Evolutionary conservation across 2,797 vertebrate genomes (phyloP), one percentile per base, ranked within the genome.

Genomic region (Intellagama lesueurii): DNA sequence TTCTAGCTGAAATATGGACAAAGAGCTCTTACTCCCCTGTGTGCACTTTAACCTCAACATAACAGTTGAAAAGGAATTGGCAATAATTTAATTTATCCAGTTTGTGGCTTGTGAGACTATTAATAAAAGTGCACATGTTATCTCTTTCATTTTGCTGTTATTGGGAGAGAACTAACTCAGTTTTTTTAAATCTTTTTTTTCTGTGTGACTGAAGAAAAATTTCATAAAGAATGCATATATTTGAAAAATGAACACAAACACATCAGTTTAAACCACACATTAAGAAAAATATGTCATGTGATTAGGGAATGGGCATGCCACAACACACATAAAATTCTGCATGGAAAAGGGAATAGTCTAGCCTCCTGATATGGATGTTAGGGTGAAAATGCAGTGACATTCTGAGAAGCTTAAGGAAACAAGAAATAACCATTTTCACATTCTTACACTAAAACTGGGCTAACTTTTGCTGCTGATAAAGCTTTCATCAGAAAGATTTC

Each of bases 401-500:
- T 75, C 17, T 35, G 7, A 75, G 40, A 26, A 19, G 5, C 60
- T 64, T 64, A 17, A 64, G 2, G 60, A 64, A 64, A 17, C 60
- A 64, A 22, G 60, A 64, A 64, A 64, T 22, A 64, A 64, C 22
- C 8, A 40, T 77, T 77, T 47, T 9, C 75, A 26, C 24, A 77
- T 77, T 47, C 12, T 66, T 17, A 35, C 26, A 17, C 49, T n/a
- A 66, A 47, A 14, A 12, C 5, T 32, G 8, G 60, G 12, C 32
- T 47, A 66, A 9, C 32, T 66, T 76, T 47, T 70, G n/a, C 47
- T 70, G 11, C 52, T 22, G 49, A 49, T 76, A 72, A 83, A 83
- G 70, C 68, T 83, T 75, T 88, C 30, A 83, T 68, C 40, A 40
- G 40, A 40, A 40, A 83, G 70, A 76, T 83, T 75, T 88, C 30